Evolutionary conservation across 2,888 invertebrate genomes (phyloP).

Genomic region (Terebella lapidaria): DNA sequence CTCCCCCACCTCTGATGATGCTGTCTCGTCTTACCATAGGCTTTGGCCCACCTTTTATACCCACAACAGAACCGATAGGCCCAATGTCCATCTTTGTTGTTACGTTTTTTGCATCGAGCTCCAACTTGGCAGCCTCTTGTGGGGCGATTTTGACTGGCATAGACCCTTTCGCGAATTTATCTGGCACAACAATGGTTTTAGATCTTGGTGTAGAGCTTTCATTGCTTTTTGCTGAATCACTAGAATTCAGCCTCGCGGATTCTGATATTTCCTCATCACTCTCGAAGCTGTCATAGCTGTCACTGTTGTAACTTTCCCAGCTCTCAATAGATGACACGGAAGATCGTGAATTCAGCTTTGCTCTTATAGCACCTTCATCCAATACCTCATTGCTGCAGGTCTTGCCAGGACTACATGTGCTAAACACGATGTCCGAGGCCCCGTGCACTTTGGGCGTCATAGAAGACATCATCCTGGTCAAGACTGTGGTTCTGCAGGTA

Average conservation of each 20-base stretch:
- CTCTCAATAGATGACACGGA: neutral
- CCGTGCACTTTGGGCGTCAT: slow-evolving; percentile 8
- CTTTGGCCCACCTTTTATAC: neutral
- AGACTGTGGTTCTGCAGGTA: slow-evolving; percentile 14
- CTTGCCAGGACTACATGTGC: slow-evolving; percentile 2
- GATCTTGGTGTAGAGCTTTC: neutral
- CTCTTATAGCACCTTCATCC: too few relatives aligned
- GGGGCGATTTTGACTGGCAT: neutral
- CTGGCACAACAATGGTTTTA: neutral
- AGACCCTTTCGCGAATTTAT: slow-evolving; percentile 3
- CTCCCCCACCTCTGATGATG: neutral
- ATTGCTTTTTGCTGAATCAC: neutral
- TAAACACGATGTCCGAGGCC: slow-evolving; percentile 17
- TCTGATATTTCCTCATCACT: neutral
- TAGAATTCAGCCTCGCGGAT: neutral
- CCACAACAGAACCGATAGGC: neutral
- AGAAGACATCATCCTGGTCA: slow-evolving; percentile 15
- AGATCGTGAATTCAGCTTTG: neutral
- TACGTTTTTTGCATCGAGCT: neutral
- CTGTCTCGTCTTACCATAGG: slow-evolving; percentile 2
- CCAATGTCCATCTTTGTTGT: neutral
- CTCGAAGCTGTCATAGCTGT: neutral
- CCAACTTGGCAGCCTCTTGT: neutral
- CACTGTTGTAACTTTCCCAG: slow-evolving; percentile 1
- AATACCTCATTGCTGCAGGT: neutral